A percentile compares a stretch with the other conserved stretches of the same genome.
phyloP scores from a whole-genome alignment of 2,888 invertebrate species.

The Erebia epiphron region DNA sequence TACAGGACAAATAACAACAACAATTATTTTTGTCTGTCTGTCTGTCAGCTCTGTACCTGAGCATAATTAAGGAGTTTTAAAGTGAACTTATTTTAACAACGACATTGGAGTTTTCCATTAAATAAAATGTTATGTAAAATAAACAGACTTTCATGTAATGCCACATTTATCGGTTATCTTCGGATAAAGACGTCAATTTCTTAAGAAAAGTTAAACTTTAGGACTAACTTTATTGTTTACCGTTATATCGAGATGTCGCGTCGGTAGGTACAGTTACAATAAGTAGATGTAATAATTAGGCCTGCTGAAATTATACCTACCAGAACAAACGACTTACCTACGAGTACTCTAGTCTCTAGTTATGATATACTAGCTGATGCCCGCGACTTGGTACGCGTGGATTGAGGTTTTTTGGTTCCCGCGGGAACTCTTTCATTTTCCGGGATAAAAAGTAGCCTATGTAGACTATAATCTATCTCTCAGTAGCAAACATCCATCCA shows the following conservation, averaged over 20 bases:
- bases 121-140: not conserved
- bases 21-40: too few species aligned
- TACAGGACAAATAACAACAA: too few species aligned
- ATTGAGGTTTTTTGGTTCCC: too few species aligned
- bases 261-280: not conserved
- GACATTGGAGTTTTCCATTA: constrained; percentile 7
- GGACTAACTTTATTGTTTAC: constrained; percentile 32
- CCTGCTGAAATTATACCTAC: not conserved
- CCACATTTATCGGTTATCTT: constrained; percentile 53
- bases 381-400: too few species aligned
- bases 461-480: too few species aligned
- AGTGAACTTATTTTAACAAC: not conserved
- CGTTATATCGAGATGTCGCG: constrained; percentile 22
- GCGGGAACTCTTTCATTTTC: too few species aligned
- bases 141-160: constrained; percentile 22
- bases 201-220: constrained; percentile 31
- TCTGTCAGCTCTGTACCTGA: too few species aligned
- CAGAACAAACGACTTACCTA: too few species aligned
- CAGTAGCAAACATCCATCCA: too few species aligned
- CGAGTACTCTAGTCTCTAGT: too few species aligned
- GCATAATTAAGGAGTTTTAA: not conserved
- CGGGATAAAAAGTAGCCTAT: too few species aligned
- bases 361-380: too few species aligned
- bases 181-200: constrained; percentile 49
- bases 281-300: not conserved